Percentiles rank a stretch among this genome's conserved stretches.
phyloP scores from a whole-genome alignment of 2,113 vertebrate species.

The Leucopsar rothschildi region DNA sequence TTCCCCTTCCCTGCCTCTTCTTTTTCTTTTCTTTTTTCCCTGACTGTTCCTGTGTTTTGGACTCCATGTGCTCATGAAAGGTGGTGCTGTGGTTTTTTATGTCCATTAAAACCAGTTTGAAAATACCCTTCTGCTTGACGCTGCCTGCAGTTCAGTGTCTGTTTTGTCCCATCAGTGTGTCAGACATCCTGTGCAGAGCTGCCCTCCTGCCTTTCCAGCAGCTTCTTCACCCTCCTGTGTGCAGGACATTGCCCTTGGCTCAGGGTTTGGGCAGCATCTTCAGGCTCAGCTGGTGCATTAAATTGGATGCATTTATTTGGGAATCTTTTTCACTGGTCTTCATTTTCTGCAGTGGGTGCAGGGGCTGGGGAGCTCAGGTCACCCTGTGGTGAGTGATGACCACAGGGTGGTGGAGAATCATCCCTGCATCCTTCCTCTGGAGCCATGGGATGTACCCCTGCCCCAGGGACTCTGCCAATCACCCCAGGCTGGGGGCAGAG shows the following conservation, averaged over 20 bases:
- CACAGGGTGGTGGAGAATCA: fast-evolving
- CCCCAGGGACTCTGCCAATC: neutral
- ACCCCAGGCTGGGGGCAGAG: neutral
- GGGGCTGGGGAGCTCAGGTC: neutral
- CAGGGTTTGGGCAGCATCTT: neutral
- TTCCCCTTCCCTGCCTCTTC: neutral
- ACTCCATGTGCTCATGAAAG: neutral
- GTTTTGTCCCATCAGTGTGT: neutral
- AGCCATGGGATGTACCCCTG: neutral
- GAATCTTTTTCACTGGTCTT: neutral
- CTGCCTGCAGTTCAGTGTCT: neutral
- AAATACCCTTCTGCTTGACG: neutral
- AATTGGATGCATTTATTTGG: neutral
- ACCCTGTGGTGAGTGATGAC: no score
- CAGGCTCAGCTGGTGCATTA: neutral
- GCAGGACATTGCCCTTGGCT: neutral
- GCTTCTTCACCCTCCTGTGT: neutral
- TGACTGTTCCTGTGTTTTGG: neutral
- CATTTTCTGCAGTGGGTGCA: neutral
- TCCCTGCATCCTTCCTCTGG: neutral
- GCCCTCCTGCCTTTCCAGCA: neutral
- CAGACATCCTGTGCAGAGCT: neutral
- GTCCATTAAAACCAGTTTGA: neutral
- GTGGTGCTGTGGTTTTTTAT: neutral
- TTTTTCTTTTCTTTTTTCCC: neutral